These are phyloP conservation scores for Proterorhinus semilunaris DNA, from an alignment of 2,113 vertebrate genomes.

Conservation along the genomic window DNA sequence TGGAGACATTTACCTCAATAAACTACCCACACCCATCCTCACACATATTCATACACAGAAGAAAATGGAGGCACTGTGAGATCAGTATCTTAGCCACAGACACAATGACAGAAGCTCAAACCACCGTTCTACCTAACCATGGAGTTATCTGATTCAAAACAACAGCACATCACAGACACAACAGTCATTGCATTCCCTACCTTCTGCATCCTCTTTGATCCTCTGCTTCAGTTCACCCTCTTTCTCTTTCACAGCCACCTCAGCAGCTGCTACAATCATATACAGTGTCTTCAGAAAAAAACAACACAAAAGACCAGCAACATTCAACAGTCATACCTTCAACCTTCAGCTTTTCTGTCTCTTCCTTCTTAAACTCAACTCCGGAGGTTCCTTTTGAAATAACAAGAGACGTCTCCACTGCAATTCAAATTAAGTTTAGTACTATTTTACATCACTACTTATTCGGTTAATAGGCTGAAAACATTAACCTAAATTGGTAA, in stretches of 20 bases:
- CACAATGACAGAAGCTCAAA: too few species aligned
- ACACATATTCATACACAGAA: too few species aligned
- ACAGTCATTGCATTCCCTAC: slow-evolving; percentile 18
- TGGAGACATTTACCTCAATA: too few species aligned
- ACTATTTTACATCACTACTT: not conserved
- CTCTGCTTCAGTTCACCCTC: slow-evolving; percentile 24
- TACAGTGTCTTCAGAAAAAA: slow-evolving; percentile 19
- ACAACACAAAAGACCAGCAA: not conserved
- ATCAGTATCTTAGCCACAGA: too few species aligned
- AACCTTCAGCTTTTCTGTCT: slow-evolving; percentile 35
- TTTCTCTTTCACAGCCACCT: slow-evolving; percentile 19
- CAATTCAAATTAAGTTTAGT: slow-evolving; percentile 17
- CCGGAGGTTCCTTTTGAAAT: not conserved
- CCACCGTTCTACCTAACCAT: too few species aligned
- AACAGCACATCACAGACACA: too few species aligned
- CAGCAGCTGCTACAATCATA: slow-evolving; percentile 31
- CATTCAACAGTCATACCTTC: not conserved
- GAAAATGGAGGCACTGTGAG: too few species aligned
- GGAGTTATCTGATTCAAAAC: too few species aligned
- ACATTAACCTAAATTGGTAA: not conserved
- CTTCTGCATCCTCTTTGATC: slow-evolving; percentile 36
- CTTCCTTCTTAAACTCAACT: slow-evolving; percentile 31
- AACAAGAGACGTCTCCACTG: slow-evolving; percentile 16
- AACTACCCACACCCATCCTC: too few species aligned
- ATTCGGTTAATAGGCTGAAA: not conserved